phyloP scores from a whole-genome alignment of 2,797 vertebrate species.

The Florisuga fusca region DNA sequence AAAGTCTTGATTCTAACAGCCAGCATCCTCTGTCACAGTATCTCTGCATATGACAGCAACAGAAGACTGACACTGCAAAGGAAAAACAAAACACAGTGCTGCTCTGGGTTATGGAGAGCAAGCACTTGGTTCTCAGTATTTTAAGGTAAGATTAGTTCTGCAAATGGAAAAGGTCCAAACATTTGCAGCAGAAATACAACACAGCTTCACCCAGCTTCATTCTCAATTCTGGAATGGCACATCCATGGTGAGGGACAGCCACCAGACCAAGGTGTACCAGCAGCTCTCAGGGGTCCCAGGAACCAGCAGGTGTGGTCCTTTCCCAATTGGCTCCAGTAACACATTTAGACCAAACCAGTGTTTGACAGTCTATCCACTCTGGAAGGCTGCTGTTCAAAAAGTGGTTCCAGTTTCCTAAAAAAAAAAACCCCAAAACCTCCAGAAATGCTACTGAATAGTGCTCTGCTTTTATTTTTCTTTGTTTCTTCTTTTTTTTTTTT shows the following conservation, averaged over 20 bases:
- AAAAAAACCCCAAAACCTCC: background rate
- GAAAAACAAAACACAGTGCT: background rate
- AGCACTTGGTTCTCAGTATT: background rate
- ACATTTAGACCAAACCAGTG: background rate
- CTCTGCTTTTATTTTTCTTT: background rate
- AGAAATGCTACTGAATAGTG: background rate
- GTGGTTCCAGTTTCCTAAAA: background rate
- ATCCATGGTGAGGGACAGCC: background rate
- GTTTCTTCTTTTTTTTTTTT: background rate
- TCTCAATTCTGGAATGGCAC: background rate
- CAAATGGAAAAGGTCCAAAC: background rate
- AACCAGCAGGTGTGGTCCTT: background rate
- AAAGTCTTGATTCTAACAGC: background rate
- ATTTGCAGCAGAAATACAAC: background rate
- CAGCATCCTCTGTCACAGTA: background rate
- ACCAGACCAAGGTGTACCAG: rapidly evolving
- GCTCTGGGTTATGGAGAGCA: background rate
- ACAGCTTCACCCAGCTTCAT: background rate
- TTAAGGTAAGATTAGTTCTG: background rate
- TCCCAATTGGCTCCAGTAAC: background rate
- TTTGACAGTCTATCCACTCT: background rate
- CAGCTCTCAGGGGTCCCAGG: no score
- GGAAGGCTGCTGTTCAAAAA: background rate
- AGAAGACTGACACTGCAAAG: background rate
- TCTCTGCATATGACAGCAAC: rapidly evolving